phyloP scores from a whole-genome alignment of 2,888 invertebrate genomes.

The Heliconius hortense region DNA sequence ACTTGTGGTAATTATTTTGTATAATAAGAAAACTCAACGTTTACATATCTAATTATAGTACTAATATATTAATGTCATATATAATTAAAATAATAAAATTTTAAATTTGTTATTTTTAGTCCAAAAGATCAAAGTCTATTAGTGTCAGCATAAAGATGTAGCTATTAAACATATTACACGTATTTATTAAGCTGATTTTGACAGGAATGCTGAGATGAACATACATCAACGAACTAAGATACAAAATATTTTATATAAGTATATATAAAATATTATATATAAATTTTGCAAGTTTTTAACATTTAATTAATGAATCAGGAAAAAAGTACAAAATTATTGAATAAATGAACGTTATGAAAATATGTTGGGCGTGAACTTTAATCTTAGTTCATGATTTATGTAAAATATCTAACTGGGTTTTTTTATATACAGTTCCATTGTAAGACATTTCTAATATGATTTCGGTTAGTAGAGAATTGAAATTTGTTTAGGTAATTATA shows the following conservation, averaged over 20 bases:
- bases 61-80: background rate
- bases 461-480: no score
- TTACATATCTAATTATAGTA: background rate
- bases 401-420: no score
- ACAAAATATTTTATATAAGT: slow-evolving; percentile 5
- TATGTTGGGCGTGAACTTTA: background rate
- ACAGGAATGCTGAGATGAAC: background rate
- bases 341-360: background rate
- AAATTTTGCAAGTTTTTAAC: background rate
- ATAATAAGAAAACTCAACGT: background rate
- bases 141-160: background rate
- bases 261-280: no score
- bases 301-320: background rate
- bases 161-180: background rate
- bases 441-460: no score
- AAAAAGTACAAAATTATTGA: background rate
- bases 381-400: no score
- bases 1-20: background rate
- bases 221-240: background rate
- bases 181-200: slow-evolving; percentile 2
- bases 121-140: no score
- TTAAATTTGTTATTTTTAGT: background rate
- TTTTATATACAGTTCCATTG: no score
- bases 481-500: no score
- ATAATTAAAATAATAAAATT: background rate